Conservation (phyloP, 1,140 invertebrate species). For the Drosophila sechellia region DNA sequence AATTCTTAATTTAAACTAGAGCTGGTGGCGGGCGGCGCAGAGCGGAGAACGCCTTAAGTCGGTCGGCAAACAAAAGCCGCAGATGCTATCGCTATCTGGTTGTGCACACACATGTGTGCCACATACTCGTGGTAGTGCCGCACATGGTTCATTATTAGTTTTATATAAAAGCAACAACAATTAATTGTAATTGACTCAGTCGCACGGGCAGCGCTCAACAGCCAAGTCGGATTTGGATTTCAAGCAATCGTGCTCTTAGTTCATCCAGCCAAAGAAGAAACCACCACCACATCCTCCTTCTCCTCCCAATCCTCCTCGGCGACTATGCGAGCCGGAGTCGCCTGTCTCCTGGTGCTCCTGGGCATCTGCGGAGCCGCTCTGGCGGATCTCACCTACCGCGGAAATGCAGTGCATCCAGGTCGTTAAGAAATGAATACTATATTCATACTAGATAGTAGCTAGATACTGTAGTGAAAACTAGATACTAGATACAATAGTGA, state of each 20-base stretch:
- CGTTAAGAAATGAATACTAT: not conserved
- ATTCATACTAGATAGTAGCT: too few relatives aligned
- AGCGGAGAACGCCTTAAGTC: constrained; percentile 44
- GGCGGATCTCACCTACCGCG: constrained; percentile 68
- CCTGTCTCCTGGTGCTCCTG: constrained; percentile 36
- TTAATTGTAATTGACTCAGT: constrained; percentile 81
- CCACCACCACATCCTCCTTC: too few relatives aligned
- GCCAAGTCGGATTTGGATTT: constrained; percentile 48
- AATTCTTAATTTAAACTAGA: constrained; percentile 70
- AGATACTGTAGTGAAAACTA: not conserved
- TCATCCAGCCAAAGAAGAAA: too few relatives aligned
- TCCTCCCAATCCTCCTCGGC: not conserved
- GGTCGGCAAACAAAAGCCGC: constrained; percentile 64
- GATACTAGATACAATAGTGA: not conserved
- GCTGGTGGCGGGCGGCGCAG: constrained; percentile 22
- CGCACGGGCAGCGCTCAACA: constrained; percentile 55
- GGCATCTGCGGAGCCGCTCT: constrained; percentile 19
- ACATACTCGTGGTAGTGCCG: not conserved
- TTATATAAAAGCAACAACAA: constrained; percentile 84
- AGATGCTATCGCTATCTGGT: constrained; percentile 49
- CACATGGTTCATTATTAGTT: constrained; percentile 76
- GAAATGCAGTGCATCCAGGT: constrained; percentile 78
- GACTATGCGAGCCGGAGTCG: constrained; percentile 13
- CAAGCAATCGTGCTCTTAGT: too few relatives aligned
- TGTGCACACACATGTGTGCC: not conserved